Percentiles rank a stretch among this genome's conserved stretches.
These are phyloP conservation scores for Heliopora coerulea DNA, from an alignment of 92 coral and sea anemone genomes.

Conservation along the genomic window DNA sequence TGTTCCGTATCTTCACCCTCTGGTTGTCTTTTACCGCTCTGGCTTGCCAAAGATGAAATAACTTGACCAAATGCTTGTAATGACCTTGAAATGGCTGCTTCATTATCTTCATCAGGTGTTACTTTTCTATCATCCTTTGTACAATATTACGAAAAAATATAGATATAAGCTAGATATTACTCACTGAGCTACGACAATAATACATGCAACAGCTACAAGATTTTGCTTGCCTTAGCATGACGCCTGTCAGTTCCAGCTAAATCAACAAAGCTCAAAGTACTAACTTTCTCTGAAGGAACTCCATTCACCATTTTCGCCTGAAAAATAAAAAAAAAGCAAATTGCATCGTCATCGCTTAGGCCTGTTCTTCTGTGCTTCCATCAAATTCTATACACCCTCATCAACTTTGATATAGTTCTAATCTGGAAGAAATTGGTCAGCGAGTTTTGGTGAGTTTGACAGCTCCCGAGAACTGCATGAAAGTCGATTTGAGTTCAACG, in stretches of 20 bases:
- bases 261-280: conserved; percentile 81
- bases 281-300: conserved; percentile 85
- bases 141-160: background rate
- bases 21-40: conserved; percentile 55
- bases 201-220: background rate
- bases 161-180: background rate
- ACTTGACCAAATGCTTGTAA: conserved; percentile 83
- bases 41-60: conserved; percentile 87
- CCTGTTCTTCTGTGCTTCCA: too few relatives aligned
- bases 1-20: conserved; percentile 37
- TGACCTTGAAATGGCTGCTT: conserved; percentile 63
- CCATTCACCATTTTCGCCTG: conserved; percentile 87
- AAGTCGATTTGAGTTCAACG: too few relatives aligned
- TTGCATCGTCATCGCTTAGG: too few relatives aligned
- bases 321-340: background rate
- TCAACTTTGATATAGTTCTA: too few relatives aligned
- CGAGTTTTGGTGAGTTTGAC: too few relatives aligned
- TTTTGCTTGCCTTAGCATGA: conserved; percentile 68
- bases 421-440: too few relatives aligned
- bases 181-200: background rate
- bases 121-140: conserved; percentile 25
- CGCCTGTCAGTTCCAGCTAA: conserved; percentile 88
- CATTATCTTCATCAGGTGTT: conserved; percentile 43
- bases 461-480: too few relatives aligned
- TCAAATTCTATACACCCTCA: background rate